Percentiles rank a stretch among this genome's conserved stretches.
Conservation (phyloP, 1,140 invertebrate genomes). For the Saccostrea cuccullata region DNA sequence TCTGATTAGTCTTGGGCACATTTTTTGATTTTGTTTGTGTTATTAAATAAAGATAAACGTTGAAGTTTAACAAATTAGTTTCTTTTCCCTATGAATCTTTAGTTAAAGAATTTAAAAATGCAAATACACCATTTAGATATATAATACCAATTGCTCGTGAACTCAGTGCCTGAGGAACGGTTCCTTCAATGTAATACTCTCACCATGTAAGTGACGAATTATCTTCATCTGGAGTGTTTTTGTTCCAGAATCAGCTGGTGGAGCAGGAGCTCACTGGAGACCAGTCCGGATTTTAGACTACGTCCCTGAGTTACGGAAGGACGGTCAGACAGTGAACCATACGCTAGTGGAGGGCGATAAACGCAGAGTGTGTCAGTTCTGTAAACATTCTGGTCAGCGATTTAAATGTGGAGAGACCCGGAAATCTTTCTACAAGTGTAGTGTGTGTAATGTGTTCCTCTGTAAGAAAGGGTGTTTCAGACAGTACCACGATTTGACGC, state of each 20-base stretch:
- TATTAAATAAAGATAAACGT: no score
- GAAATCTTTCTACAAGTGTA: slow-evolving; percentile 55
- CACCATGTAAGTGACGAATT: not conserved
- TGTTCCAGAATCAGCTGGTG: slow-evolving; percentile 6
- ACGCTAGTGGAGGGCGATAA: slow-evolving; percentile 14
- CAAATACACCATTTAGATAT: not conserved
- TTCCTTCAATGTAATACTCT: not conserved
- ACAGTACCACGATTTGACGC: not conserved
- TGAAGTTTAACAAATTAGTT: no score
- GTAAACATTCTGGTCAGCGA: slow-evolving; percentile 9
- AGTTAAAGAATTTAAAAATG: not conserved
- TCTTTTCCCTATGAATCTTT: not conserved
- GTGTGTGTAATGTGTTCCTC: slow-evolving; percentile 45
- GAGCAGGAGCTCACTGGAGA: not conserved
- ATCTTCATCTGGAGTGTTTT: slow-evolving; percentile 10
- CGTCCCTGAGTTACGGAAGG: not conserved
- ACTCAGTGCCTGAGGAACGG: not conserved
- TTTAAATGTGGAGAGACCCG: slow-evolving; percentile 46
- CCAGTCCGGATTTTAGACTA: not conserved
- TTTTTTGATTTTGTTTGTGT: no score
- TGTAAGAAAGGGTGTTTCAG: slow-evolving; percentile 39
- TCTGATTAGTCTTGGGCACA: no score
- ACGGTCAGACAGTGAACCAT: not conserved
- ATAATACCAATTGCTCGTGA: not conserved
- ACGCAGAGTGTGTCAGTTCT: slow-evolving; percentile 42